Base-by-base conservation (phyloP, 2,113 vertebrate species). In the Nannobrachium achirus region DNA sequence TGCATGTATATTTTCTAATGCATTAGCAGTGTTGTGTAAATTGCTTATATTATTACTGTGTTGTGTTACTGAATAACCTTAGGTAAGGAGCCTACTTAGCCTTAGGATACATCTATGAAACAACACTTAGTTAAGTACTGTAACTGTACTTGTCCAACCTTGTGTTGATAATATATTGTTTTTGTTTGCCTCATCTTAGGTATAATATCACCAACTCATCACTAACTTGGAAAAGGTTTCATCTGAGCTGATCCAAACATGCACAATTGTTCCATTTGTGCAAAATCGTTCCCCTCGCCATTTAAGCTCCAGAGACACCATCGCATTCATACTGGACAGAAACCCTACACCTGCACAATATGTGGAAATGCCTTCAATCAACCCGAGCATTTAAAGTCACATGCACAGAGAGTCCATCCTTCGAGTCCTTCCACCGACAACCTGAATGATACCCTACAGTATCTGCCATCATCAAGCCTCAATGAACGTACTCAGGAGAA, bases 181-280 rank as follows among this genome's bases (percentile, higher is more conserved):
- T 57, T 57, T 3, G 3, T 56, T 1, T 58, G 0, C 20, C 60
- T 61, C 40, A 14, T 10, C 15, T 8, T 33, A 67, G 71, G 57
- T 51, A 2, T 8, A 13, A 13, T 13, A 25, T 19, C 52, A 46
- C 2, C 15, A 9, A 8, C n/a, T 33, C 25, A 33, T 33, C 25
- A n/a, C n/a, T n/a, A 33, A 33, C 25, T 33, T 39, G 48, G 7
- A 16, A 7, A 25, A 7, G 7, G 10, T 20, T 18, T 16, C 16
- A 5, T 19, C 46, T 8, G 39, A 16, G 14, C 11, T 25, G 53
- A 60, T n/a, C 15, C 45, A 2, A 79, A 75, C 50, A 73, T 76
- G 60, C 74, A 78, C 74, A 59, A 50, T 39, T 84, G 83, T 33
- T n/a, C 76, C 14, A 20, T 88, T 84, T 95, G 93, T 52, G 7